phyloP scores from a whole-genome alignment of 2,888 invertebrate species.

The Loripinus fragilis region DNA sequence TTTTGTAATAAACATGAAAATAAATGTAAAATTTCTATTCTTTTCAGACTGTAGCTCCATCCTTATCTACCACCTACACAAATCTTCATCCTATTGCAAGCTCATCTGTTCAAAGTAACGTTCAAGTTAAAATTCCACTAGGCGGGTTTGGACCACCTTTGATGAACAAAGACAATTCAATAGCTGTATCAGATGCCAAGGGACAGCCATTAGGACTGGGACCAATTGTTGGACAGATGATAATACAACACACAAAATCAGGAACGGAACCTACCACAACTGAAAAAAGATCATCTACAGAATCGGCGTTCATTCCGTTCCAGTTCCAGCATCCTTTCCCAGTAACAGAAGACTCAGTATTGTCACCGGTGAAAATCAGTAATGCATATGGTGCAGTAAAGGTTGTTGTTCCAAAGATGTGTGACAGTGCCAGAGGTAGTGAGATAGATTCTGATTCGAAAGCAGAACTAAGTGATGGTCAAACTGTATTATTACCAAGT shows the following conservation, averaged over 20 bases:
- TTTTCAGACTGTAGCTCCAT: background rate
- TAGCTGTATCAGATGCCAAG: background rate
- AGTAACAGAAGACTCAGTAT: background rate
- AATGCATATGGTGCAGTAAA: slow-evolving; percentile 1
- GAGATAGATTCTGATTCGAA: background rate
- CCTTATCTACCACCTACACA: background rate
- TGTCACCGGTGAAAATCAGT: slow-evolving; percentile 6
- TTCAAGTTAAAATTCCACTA: slow-evolving; percentile 49
- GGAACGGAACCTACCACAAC: slow-evolving; percentile 17
- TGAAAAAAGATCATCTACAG: slow-evolving; percentile 33
- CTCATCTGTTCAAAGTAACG: slow-evolving; percentile 8
- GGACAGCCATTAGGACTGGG: slow-evolving; percentile 47
- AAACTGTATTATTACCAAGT: background rate
- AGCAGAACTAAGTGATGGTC: background rate
- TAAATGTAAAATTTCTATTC: no score
- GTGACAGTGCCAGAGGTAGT: background rate
- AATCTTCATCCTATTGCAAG: background rate
- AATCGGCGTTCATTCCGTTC: slow-evolving; percentile 64
- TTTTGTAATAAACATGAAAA: no score
- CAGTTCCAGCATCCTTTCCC: slow-evolving; percentile 78
- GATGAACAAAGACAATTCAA: slow-evolving; percentile 5
- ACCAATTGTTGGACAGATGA: slow-evolving; percentile 75
- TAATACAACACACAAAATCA: slow-evolving; percentile 58
- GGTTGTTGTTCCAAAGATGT: background rate
- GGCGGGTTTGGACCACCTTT: slow-evolving; percentile 61